Percentiles rank a stretch among this genome's conserved stretches.
Evolutionary conservation across 1,140 invertebrate species (phyloP).

Genomic region (Macrostomum lignano): DNA sequence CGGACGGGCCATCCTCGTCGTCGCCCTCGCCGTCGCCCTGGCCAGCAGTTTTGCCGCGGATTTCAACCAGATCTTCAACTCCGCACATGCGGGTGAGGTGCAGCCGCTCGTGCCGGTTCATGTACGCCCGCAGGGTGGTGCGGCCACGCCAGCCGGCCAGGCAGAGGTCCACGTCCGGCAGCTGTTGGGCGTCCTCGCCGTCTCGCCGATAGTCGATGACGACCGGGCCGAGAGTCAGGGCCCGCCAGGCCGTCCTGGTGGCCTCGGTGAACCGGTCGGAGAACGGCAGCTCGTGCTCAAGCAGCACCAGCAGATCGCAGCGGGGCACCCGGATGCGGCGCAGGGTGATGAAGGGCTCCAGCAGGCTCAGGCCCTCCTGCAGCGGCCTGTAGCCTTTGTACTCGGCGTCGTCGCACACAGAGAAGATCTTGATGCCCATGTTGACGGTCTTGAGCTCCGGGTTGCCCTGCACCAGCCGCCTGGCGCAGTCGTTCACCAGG

Average conservation of each 20-base stretch:
- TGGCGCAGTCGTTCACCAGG: neutral
- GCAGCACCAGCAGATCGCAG: neutral
- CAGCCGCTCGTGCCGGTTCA: neutral
- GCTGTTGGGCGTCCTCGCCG: neutral
- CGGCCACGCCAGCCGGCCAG: constrained; percentile 4
- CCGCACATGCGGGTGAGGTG: constrained; percentile 4
- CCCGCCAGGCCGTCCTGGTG: neutral
- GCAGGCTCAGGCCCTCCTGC: constrained; percentile 2
- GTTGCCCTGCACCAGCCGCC: constrained; percentile 1
- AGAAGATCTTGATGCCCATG: constrained; percentile 1
- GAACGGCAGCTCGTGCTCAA: neutral
- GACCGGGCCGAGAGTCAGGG: constrained; percentile 1
- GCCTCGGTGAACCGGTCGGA: neutral
- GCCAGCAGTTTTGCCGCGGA: too few species aligned
- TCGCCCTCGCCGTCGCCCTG: too few species aligned
- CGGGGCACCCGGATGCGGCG: neutral
- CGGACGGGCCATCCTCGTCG: too few species aligned
- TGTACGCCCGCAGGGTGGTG: neutral
- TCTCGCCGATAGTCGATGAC: neutral
- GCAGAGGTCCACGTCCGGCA: neutral
- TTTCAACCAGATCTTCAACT: too few species aligned
- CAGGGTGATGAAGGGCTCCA: neutral
- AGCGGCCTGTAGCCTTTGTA: neutral
- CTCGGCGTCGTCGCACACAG: neutral
- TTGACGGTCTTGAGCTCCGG: constrained; percentile 2